Base-by-base conservation (phyloP, 2,888 invertebrate genomes). In the Cheilosia grossa region DNA sequence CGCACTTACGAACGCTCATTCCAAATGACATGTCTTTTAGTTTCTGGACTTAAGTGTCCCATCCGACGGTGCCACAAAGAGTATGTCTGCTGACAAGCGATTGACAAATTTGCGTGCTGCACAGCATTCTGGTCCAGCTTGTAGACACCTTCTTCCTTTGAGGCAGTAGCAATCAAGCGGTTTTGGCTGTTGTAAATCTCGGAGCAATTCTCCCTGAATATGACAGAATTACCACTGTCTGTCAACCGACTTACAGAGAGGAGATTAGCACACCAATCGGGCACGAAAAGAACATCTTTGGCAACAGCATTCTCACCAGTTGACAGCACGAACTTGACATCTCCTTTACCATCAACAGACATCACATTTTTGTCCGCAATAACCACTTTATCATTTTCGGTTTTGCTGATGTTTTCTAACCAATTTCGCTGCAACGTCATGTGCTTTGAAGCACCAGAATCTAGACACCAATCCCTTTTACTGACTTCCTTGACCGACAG, bases 241-340 rank as follows among this genome's bases (percentile, higher is more conserved):
- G 61, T 61, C n/a, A 72, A 51, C 13, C 33, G 61, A n/a, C 72
- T 72, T 0, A 72, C 61, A n/a, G n/a, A 40, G 73, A 73, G 54
- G 10, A 73, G 54, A 73, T 70, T 59, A 1, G 61, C 53, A 19
- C 53, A 72, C 17, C 61, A 27, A 40, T 47, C 53, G 2, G 72
- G 54, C 13, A 63, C 19, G 24, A 63, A 54, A 47, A 44, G 47
- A 53, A 73, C 61, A 44, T 63, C 98, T 6, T 54, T 54, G 2
- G n/a, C 63, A 51, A 40, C 42, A 61, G 21, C 44, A 42, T 15
- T 17, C 13, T 59, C 19, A 59, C 59, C 30, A 17, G 53, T 30
- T 9, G 53, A 72, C 19, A 72, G 61, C 30, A 9, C 4, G 30
- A 53, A n/a, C 24, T 51, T 53, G 0, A 72, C 61, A 30, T 53